Evolutionary conservation across 1,140 invertebrate genomes (phyloP).

Genomic region (Teleogryllus occipitalis): DNA sequence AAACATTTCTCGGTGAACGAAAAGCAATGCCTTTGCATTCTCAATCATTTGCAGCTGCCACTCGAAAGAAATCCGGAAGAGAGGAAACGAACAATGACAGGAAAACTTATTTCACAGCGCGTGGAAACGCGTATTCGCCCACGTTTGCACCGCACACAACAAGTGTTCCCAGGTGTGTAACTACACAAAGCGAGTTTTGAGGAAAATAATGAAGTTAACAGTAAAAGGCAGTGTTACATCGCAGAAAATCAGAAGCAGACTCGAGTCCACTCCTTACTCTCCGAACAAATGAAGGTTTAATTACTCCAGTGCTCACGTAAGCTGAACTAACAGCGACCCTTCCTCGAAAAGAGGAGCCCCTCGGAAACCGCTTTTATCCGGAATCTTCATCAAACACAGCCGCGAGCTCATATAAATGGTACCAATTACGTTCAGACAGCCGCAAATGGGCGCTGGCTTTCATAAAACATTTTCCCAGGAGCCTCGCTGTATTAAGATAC

Average conservation of each 20-base stretch:
- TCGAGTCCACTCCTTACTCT: background rate
- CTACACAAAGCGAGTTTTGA: background rate
- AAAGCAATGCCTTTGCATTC: too few species aligned
- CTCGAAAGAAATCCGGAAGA: too few species aligned
- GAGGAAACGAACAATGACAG: too few species aligned
- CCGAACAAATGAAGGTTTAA: background rate
- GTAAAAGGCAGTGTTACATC: background rate
- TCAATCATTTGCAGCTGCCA: too few species aligned
- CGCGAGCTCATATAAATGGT: background rate
- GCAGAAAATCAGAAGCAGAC: background rate
- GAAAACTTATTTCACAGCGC: too few species aligned
- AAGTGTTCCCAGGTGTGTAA: background rate
- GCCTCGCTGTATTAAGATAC: background rate
- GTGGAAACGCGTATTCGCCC: too few species aligned
- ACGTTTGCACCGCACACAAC: background rate
- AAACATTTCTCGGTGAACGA: too few species aligned
- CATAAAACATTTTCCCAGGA: constrained; percentile 1
- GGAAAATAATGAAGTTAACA: background rate
- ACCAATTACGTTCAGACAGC: background rate
- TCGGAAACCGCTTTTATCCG: background rate
- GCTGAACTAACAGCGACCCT: background rate
- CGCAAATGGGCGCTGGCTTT: background rate
- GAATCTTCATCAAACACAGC: background rate
- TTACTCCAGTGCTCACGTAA: background rate
- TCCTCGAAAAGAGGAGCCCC: background rate